A percentile compares a stretch with the other conserved stretches of the same genome.
These are phyloP conservation scores for Gambusia affinis DNA, from an alignment of 2,113 vertebrate genomes.

Conservation along the genomic window DNA sequence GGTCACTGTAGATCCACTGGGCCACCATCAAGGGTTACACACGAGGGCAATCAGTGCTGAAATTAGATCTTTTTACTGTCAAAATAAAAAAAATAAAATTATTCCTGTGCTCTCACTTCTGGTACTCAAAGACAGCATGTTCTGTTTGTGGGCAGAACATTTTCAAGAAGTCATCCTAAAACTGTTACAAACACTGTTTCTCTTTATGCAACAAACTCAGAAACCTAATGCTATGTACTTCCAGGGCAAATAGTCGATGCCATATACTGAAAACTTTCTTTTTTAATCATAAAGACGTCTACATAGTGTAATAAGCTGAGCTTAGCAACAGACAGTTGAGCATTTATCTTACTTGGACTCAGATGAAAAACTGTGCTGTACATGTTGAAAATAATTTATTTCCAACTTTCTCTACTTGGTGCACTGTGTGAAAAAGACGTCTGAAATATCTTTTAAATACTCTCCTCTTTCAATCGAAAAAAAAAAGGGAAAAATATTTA, in stretches of 20 bases:
- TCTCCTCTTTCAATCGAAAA: background rate
- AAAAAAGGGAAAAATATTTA: background rate
- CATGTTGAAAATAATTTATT: constrained; percentile 12
- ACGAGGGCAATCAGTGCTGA: background rate
- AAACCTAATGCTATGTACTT: background rate
- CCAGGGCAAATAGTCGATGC: background rate
- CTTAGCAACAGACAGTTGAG: constrained; percentile 15
- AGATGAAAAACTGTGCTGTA: background rate
- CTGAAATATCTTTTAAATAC: background rate
- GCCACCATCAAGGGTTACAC: background rate
- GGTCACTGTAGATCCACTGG: constrained; percentile 5
- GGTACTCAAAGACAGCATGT: no score
- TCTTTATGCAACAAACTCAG: background rate
- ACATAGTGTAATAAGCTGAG: background rate
- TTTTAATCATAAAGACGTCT: constrained; percentile 22
- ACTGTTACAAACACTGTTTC: background rate
- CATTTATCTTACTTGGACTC: background rate
- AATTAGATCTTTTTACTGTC: background rate
- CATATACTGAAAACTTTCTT: constrained; percentile 16
- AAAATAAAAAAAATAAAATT: no score
- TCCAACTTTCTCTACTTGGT: background rate
- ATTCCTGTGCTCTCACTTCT: background rate
- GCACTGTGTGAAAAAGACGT: background rate
- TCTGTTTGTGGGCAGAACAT: no score
- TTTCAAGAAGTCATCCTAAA: no score